phyloP scores from a whole-genome alignment of 1,140 invertebrate genomes.

The Helicoverpa zea region DNA sequence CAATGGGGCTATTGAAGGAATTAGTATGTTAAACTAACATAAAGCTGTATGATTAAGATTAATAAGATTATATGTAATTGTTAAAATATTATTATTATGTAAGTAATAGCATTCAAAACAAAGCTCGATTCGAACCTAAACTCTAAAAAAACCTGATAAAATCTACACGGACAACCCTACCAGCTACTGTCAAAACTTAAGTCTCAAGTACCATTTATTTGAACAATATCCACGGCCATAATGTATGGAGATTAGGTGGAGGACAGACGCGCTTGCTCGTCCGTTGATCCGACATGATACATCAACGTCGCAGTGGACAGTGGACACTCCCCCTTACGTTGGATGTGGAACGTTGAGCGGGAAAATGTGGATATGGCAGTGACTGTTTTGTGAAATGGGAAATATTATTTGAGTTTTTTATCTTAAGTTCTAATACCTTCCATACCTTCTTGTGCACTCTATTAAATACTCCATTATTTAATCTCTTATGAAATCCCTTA shows the following conservation, averaged over 20 bases:
- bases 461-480: no score
- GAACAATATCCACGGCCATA: slow-evolving; percentile 83
- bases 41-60: no score
- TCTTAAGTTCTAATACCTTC: no score
- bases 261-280: slow-evolving; percentile 78
- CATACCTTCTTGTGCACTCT: no score
- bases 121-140: neutral
- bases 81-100: no score
- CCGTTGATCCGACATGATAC: slow-evolving; percentile 83
- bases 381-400: neutral
- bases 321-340: slow-evolving; percentile 77
- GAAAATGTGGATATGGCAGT: slow-evolving; percentile 53
- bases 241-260: slow-evolving; percentile 85
- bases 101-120: neutral
- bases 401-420: neutral
- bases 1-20: no score
- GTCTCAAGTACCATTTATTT: slow-evolving; percentile 84
- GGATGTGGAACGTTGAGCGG: slow-evolving; percentile 47
- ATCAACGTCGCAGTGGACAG: slow-evolving; percentile 83
- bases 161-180: slow-evolving; percentile 45
- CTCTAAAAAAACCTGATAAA: neutral
- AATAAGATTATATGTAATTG: no score
- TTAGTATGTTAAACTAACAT: no score
- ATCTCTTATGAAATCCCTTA: no score
- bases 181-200: slow-evolving; percentile 71